Percentiles rank a stretch among this genome's conserved stretches.
These are phyloP conservation scores for Tachysurus vachellii DNA, from an alignment of 2,113 vertebrate species.

Conservation along the genomic window DNA sequence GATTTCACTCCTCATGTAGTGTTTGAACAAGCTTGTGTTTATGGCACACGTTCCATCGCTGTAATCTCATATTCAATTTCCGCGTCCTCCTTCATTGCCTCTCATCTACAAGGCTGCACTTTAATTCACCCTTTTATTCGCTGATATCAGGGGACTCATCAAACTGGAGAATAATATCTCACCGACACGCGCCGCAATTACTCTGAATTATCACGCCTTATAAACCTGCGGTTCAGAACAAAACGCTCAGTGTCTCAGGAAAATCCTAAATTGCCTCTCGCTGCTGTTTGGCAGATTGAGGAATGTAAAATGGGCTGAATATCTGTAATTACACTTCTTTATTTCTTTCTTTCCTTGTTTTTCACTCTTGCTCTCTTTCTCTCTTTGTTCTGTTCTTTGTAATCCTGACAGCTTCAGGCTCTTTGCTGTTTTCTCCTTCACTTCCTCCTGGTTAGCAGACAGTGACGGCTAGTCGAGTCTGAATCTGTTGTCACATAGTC, in stretches of 20 bases:
- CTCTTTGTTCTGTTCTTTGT: background rate
- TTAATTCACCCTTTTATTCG: conserved; percentile 55
- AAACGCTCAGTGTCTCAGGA: conserved; percentile 35
- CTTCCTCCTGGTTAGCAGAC: background rate
- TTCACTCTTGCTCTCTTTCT: background rate
- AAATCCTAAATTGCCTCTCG: conserved; percentile 46
- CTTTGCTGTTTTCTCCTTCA: background rate
- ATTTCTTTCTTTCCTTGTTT: background rate
- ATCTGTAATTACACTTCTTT: conserved; percentile 40
- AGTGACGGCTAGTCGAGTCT: background rate
- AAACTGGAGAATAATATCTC: conserved; percentile 47
- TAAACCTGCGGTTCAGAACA: conserved; percentile 44
- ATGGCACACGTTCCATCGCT: conserved; percentile 27
- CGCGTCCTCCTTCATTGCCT: conserved; percentile 18
- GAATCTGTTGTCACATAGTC: background rate
- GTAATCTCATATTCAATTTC: conserved; percentile 35
- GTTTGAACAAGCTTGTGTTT: conserved; percentile 33
- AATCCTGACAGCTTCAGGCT: too few species aligned
- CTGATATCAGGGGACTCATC: conserved; percentile 51
- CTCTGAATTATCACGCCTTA: conserved; percentile 52
- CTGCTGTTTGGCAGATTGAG: conserved; percentile 37
- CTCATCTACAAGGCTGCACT: conserved; percentile 42
- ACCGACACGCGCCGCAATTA: conserved; percentile 44
- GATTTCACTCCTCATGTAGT: conserved; percentile 39
- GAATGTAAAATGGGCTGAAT: conserved; percentile 39